Evolutionary conservation across 2,888 invertebrate species (phyloP).

Genomic region (Pherbina coryleti): DNA sequence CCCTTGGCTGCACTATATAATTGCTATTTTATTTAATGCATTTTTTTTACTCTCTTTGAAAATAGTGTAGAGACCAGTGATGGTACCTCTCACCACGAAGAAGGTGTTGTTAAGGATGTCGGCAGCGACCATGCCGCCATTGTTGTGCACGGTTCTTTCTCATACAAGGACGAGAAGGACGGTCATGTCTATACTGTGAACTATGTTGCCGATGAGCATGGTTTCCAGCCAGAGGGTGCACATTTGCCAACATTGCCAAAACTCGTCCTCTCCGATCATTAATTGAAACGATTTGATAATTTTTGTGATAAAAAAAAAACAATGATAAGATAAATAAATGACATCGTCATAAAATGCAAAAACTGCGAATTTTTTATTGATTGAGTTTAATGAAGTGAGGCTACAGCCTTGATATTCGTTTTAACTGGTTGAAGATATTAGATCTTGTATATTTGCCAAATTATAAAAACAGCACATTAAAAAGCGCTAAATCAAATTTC

Average conservation of each 20-base stretch:
- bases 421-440: too few species aligned
- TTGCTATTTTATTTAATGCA: not conserved
- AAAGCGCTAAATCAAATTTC: too few species aligned
- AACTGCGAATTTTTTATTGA: not conserved
- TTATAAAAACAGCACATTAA: too few species aligned
- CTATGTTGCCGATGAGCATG: constrained; percentile 67
- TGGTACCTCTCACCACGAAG: constrained; percentile 35
- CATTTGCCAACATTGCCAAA: constrained; percentile 61
- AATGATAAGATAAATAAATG: not conserved
- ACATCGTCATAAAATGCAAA: constrained; percentile 24
- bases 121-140: constrained; percentile 51
- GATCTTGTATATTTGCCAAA: too few species aligned
- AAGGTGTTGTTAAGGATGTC: constrained; percentile 44
- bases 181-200: constrained; percentile 73
- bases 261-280: not conserved
- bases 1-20: not conserved
- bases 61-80: constrained; percentile 43
- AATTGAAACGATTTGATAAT: not conserved
- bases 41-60: not conserved
- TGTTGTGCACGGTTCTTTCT: constrained; percentile 51
- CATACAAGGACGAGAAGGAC: constrained; percentile 66
- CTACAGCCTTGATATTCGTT: too few species aligned
- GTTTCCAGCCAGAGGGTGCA: constrained; percentile 69
- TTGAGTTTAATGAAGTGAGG: too few species aligned
- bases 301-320: not conserved